These are phyloP conservation scores for Eulemur coronatus DNA, from an alignment of 2,797 vertebrate species.

Conservation along the genomic window DNA sequence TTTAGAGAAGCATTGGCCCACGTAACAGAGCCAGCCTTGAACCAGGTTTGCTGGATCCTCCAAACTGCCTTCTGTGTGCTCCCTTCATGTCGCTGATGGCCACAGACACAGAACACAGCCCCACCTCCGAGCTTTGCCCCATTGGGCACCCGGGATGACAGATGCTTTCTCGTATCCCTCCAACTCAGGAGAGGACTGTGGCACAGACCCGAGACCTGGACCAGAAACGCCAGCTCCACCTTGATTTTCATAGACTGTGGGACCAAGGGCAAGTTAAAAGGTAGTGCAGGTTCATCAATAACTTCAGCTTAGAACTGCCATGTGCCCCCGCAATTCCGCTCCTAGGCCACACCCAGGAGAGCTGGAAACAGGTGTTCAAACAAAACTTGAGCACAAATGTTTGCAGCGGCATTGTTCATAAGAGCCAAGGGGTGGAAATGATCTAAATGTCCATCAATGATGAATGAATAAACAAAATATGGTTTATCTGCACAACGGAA, in stretches of 20 bases:
- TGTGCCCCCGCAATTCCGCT: neutral
- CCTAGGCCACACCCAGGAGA: neutral
- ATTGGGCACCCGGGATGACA: neutral
- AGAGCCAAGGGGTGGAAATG: neutral
- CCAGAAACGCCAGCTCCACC: neutral
- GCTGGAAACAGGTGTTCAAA: neutral
- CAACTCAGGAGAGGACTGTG: neutral
- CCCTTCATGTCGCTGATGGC: too few relatives aligned
- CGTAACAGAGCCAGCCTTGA: neutral
- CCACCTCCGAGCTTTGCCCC: neutral
- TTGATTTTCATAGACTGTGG: neutral
- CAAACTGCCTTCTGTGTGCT: neutral
- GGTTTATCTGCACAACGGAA: neutral
- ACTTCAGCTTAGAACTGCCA: neutral
- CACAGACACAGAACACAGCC: neutral
- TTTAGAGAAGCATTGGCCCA: accelerated
- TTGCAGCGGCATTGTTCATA: neutral
- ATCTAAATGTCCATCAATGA: neutral
- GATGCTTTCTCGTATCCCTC: accelerated
- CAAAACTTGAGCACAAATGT: neutral
- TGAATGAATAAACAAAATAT: neutral
- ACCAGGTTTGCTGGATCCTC: neutral
- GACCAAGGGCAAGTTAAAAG: neutral
- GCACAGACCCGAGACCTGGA: neutral
- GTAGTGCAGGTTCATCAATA: neutral